These are phyloP conservation scores for Helicoverpa zea DNA, from an alignment of 1,140 invertebrate species.

Conservation along the genomic window DNA sequence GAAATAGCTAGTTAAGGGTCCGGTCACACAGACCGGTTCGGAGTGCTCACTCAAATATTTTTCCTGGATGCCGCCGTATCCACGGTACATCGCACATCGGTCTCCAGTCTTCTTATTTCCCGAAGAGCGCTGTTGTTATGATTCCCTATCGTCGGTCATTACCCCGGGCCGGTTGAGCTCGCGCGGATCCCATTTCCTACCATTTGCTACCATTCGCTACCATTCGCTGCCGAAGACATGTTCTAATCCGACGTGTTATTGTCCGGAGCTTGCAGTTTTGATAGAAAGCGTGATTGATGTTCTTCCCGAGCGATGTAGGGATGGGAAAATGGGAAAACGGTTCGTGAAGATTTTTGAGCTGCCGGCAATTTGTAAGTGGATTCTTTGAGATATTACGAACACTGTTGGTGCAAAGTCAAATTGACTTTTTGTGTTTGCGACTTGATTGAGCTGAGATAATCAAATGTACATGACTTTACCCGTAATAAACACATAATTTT, in stretches of 20 bases:
- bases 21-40: too few species aligned
- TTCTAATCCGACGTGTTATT: slow-evolving; percentile 41
- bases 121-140: slow-evolving; percentile 40
- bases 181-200: slow-evolving; percentile 40
- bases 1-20: not conserved
- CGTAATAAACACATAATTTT: not conserved
- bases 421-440: too few species aligned
- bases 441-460: too few species aligned
- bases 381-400: not conserved
- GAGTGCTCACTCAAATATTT: not conserved
- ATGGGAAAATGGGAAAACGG: slow-evolving; percentile 6
- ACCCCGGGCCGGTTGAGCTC: slow-evolving; percentile 19
- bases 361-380: not conserved
- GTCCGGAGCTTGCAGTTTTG: slow-evolving; percentile 39
- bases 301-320: not conserved
- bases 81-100: not conserved
- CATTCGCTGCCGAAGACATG: slow-evolving; percentile 31
- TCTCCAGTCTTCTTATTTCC: slow-evolving; percentile 25
- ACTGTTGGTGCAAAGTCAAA: too few species aligned
- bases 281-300: slow-evolving; percentile 32
- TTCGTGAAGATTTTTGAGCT: slow-evolving; percentile 5
- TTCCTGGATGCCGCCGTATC: not conserved
- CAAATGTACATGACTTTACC: not conserved
- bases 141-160: slow-evolving; percentile 46
- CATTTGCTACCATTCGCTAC: slow-evolving; percentile 29